Evolutionary conservation across 2,888 invertebrate genomes (phyloP), one percentile per base, ranked within the genome.

Genomic region (Ecliptopera silaceata): DNA sequence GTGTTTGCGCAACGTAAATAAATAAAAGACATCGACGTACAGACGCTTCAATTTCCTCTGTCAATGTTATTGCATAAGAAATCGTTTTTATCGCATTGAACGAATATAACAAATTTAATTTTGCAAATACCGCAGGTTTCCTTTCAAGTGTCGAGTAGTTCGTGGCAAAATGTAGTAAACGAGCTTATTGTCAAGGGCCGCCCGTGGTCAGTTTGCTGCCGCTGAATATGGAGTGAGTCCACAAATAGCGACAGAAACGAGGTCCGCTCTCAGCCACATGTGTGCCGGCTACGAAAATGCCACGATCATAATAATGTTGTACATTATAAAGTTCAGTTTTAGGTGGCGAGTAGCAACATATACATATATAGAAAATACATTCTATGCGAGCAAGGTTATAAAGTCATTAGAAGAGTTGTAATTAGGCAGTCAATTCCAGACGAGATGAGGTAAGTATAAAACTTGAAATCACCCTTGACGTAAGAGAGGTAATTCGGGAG

Each of bases 11-110:
- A 41, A 44, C 49, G 58, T 32, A 53, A 41, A 60, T 56, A 66
- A 68, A 69, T 61, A 66, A 22, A 22, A 22, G 56, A 66, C 61
- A 69, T 61, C 56, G 56, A 60, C 61, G 32, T 45, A 64, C 36
- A 2, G 68, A 70, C 64, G 66, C 64, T 61, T 72, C 70, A 66
- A 74, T 72, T 72, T 73, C 68, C 74, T 68, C 55, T 66, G 69
- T 72, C 71, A 72, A 64, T 63, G 52, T 58, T 70, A 69, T 67
- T 65, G 67, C 68, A 75, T 65, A 70, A 78, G 72, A 79, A 79
- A 81, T 81, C 75, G 75, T 68, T 76, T 74, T 80, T 78, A 79
- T 79, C 70, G 72, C 66, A 72, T 69, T 60, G 60, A 74, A 75
- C 77, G 74, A 77, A 71, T 68, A 62, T 66, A 57, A 45, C 50